phyloP scores from a whole-genome alignment of 2,888 invertebrate species.

The Panopea generosa region DNA sequence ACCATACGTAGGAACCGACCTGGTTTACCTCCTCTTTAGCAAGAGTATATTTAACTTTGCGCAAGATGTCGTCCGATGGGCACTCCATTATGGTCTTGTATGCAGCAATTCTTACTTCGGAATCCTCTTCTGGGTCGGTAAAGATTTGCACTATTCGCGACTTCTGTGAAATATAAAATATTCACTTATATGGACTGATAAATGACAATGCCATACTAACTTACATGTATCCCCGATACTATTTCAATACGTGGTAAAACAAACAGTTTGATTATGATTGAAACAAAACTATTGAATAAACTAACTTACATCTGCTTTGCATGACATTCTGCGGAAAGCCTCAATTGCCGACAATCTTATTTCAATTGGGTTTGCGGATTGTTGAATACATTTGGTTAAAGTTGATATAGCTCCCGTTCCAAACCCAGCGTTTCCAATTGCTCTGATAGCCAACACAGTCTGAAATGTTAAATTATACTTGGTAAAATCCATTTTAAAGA shows the following conservation, averaged over 20 bases:
- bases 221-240: neutral
- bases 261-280: no score
- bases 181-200: neutral
- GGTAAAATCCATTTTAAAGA: neutral
- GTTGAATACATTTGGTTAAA: conserved; percentile 76
- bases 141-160: conserved; percentile 88
- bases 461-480: conserved; percentile 31
- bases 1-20: conserved; percentile 98
- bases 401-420: conserved; percentile 83
- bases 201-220: neutral
- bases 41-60: conserved; percentile 88
- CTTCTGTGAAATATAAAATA: conserved; percentile 66
- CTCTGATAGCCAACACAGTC: conserved; percentile 92
- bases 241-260: no score
- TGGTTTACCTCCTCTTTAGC: conserved; percentile 87
- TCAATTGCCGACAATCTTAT: conserved; percentile 93
- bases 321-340: conserved; percentile 90
- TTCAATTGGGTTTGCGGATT: conserved; percentile 89
- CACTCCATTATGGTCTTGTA: conserved; percentile 96
- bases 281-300: no score
- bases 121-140: conserved; percentile 90
- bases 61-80: conserved; percentile 91
- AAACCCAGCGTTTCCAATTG: conserved; percentile 94
- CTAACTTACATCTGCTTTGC: conserved; percentile 86
- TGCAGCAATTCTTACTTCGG: conserved; percentile 94